Base-by-base conservation (phyloP, 2,797 vertebrate species). In the Decapterus maruadsi region DNA sequence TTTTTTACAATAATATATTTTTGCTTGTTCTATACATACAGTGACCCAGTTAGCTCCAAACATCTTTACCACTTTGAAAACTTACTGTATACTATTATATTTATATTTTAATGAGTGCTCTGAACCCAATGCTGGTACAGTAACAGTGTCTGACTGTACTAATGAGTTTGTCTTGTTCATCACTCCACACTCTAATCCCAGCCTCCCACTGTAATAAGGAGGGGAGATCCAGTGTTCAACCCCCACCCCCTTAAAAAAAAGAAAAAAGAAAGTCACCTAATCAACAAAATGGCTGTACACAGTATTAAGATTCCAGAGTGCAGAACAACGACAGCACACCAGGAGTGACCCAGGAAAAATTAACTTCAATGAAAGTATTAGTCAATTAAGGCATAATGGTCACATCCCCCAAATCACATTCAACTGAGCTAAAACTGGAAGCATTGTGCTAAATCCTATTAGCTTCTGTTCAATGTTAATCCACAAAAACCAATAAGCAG, bases 391-490 rank as follows among this genome's bases (percentile, higher is more conserved):
- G 61, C 60, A 84, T 84, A 87, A 90, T 91, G 86, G 78, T 82
- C 81, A 77, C 58, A 80, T 87, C 83, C 81, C 73, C 77, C 67
- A 80, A 91, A 89, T 73, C 82, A 72, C 83, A 89, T 89, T 90
- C 82, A 88, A 81, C 91, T 62, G 60, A 84, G 79, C 80, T 81
- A 78, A 89, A 90, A 87, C 82, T 80, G 78, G 84, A 87, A 87
- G 77, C 86, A 87, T 75, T 82, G 61, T 67, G 66, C 12, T 14
- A 90, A 93, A 94, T 95, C 92, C 90, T 92, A 85, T 94, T 94
- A 94, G 78, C 82, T 77, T 84, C 81, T 81, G 76, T 89, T 89
- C 86, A 85, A 80, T 86, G 81, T 81, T 94, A 94, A 94, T 94
- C 91, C 92, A 91, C 90, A 80, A 89, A 89, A 92, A 89, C 83